phyloP scores from a whole-genome alignment of 2,888 invertebrate species.

The Cryptus armator region DNA sequence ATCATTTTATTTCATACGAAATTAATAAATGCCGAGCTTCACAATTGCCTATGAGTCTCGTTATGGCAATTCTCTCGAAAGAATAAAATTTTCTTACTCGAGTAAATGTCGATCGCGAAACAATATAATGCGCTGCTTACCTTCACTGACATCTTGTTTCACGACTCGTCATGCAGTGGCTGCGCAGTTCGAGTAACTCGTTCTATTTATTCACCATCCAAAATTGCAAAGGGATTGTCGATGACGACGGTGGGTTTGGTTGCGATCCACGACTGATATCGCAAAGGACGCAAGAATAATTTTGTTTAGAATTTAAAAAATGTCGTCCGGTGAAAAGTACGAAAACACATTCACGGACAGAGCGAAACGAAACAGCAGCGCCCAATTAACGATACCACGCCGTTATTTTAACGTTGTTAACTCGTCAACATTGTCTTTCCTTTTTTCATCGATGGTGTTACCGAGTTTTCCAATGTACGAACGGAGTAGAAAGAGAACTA shows the following conservation, averaged over 20 bases:
- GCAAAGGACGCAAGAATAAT: not conserved
- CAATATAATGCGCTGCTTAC: conserved; percentile 72
- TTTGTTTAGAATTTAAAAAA: not conserved
- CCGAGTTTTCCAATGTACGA: not conserved
- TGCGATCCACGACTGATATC: not conserved
- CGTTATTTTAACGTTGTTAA: conserved; percentile 26
- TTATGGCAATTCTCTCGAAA: too few species aligned
- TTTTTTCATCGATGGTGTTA: conserved; percentile 39
- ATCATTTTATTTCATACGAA: too few species aligned
- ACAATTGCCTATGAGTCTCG: too few species aligned
- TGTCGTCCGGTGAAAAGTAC: not conserved
- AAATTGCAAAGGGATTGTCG: not conserved
- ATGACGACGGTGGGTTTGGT: not conserved
- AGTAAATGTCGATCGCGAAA: not conserved
- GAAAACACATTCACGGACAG: not conserved
- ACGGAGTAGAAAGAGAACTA: not conserved
- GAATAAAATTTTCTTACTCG: too few species aligned
- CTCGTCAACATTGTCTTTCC: conserved; percentile 46
- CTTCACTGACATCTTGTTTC: conserved; percentile 83
- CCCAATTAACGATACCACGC: not conserved
- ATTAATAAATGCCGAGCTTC: too few species aligned
- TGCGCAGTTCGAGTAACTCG: conserved; percentile 71
- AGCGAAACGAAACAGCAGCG: not conserved
- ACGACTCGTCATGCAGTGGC: conserved; percentile 73
- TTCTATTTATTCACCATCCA: conserved; percentile 74